phyloP scores from a whole-genome alignment of 2,888 invertebrate species.

The Tupiocoris notatus region DNA sequence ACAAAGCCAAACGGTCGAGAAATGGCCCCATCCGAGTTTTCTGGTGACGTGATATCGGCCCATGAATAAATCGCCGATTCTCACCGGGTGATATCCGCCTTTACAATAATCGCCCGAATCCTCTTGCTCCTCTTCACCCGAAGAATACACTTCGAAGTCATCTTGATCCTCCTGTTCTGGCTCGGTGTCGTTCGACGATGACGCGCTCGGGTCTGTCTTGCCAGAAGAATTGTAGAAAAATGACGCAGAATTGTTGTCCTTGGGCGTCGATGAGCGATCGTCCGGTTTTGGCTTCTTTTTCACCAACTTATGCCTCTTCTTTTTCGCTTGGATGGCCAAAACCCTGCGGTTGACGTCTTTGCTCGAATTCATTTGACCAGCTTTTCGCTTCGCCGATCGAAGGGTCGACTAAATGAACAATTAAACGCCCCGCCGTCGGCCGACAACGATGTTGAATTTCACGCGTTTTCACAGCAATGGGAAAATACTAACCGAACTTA shows the following conservation, averaged over 20 bases:
- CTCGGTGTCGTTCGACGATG: conserved; percentile 73
- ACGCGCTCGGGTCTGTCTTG: conserved; percentile 49
- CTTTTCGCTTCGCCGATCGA: too few relatives aligned
- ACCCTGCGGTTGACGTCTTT: conserved; percentile 89
- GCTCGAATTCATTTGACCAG: conserved; percentile 49
- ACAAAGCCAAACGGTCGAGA: conserved; percentile 99
- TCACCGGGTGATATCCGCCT: conserved; percentile 98
- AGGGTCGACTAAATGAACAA: too few relatives aligned
- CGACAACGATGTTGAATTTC: too few relatives aligned
- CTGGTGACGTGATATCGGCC: conserved; percentile 89
- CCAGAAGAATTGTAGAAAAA: conserved; percentile 37
- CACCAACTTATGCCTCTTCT: conserved; percentile 84
- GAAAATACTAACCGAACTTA: too few relatives aligned
- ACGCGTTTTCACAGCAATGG: too few relatives aligned
- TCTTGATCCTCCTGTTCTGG: conserved; percentile 56
- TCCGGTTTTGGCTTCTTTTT: conserved; percentile 64
- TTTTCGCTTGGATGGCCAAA: conserved; percentile 87
- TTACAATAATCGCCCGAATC: conserved; percentile 95
- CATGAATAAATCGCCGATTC: conserved; percentile 94
- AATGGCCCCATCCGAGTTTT: conserved; percentile 98
- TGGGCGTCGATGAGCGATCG: conserved; percentile 48
- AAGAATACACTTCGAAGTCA: conserved; percentile 70
- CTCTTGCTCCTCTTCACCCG: conserved; percentile 90
- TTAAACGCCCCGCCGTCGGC: too few relatives aligned
- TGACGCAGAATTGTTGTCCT: conserved; percentile 47